These are phyloP conservation scores for Pluvianellus socialis DNA, from an alignment of 2,113 vertebrate species.

Conservation along the genomic window DNA sequence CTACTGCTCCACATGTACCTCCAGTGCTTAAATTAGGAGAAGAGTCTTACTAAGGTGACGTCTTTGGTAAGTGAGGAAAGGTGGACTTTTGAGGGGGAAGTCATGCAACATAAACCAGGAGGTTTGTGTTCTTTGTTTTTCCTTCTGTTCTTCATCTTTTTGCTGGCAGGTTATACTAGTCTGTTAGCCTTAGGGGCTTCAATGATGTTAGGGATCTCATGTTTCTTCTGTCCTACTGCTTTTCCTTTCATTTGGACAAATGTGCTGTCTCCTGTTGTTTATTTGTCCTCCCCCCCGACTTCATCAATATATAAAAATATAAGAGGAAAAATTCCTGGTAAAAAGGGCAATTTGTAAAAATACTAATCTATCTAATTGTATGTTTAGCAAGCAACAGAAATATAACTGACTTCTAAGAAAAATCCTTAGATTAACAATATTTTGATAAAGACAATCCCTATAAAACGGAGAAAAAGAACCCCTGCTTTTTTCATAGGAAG, in stretches of 20 bases:
- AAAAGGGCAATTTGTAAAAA: background rate
- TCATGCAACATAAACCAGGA: background rate
- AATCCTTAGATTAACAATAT: background rate
- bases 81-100: background rate
- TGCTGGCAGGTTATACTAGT: background rate
- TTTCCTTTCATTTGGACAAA: background rate
- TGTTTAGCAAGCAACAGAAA: background rate
- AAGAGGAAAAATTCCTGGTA: background rate
- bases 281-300: fast-evolving
- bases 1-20: background rate
- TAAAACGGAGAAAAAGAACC: background rate
- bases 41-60: background rate
- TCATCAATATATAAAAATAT: background rate
- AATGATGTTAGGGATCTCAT: background rate
- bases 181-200: background rate
- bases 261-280: background rate
- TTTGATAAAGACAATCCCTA: background rate
- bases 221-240: background rate
- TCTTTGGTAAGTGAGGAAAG: background rate
- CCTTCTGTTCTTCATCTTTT: background rate
- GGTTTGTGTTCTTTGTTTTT: background rate
- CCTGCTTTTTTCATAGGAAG: background rate
- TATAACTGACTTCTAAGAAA: background rate
- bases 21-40: background rate
- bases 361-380: background rate